Conservation (phyloP, 1,140 invertebrate species). For the Homalodisca vitripennis region DNA sequence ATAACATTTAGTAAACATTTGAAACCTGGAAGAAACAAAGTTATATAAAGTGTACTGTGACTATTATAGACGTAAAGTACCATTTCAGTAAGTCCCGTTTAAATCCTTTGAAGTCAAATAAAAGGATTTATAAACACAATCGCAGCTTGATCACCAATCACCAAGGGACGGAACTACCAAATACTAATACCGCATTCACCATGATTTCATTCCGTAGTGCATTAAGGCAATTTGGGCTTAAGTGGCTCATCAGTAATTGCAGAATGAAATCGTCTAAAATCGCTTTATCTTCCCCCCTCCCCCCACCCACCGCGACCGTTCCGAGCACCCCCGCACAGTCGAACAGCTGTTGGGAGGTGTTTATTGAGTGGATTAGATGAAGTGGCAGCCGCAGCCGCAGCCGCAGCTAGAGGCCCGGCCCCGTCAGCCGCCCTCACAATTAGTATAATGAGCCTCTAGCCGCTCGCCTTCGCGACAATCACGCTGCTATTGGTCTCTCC, state of each 20-base stretch:
- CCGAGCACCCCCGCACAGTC: no score
- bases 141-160: no score
- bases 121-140: no score
- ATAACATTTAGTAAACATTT: no score
- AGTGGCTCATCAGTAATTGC: constrained; percentile 14
- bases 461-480: neutral
- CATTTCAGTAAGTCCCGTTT: no score
- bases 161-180: no score
- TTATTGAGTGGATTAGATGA: constrained; percentile 25
- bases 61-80: no score
- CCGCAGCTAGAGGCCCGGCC: neutral
- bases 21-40: no score
- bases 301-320: no score
- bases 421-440: constrained; percentile 19
- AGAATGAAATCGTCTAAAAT: constrained; percentile 13
- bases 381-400: neutral
- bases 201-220: constrained; percentile 19
- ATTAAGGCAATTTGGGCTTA: constrained; percentile 18
- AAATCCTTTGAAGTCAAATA: no score
- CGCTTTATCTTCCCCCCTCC: constrained; percentile 3
- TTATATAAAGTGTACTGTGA: no score
- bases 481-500: neutral
- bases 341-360: constrained; percentile 21
- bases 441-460: neutral
- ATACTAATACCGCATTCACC: neutral